Conservation (phyloP, 1,140 invertebrate species). For the Drosophila yakuba region DNA sequence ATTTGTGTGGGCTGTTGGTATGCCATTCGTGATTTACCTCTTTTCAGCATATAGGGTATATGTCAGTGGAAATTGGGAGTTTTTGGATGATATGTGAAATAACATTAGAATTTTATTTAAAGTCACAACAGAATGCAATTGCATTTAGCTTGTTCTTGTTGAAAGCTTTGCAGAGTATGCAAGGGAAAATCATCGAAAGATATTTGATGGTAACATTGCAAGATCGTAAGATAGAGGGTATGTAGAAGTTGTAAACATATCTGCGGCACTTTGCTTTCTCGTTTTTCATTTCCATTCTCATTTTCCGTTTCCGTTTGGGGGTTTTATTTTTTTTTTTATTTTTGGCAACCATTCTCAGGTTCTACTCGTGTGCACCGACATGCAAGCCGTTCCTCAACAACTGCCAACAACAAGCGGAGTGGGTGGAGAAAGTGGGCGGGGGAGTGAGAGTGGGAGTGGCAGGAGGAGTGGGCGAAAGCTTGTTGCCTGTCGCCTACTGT, state of each 20-base stretch:
- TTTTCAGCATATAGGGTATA: conserved; percentile 1
- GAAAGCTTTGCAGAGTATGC: no score
- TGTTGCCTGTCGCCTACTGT: conserved; percentile 50
- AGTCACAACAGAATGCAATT: no score
- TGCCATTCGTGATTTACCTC: conserved; percentile 29
- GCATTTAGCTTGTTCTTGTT: no score
- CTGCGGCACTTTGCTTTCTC: neutral
- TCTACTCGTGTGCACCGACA: conserved; percentile 37
- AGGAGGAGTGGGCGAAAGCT: conserved; percentile 21
- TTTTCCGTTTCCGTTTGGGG: conserved; percentile 49
- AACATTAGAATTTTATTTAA: neutral
- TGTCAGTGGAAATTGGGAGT: neutral
- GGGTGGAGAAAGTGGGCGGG: neutral
- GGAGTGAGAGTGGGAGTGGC: neutral
- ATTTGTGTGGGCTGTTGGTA: conserved; percentile 46
- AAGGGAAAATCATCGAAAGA: no score
- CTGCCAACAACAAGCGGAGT: neutral
- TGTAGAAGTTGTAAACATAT: neutral
- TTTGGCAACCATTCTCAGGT: conserved; percentile 63
- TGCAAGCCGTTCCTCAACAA: conserved; percentile 53
- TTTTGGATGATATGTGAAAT: neutral
- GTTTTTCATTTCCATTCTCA: conserved; percentile 61
- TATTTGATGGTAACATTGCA: no score
- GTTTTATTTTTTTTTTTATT: conserved; percentile 56
- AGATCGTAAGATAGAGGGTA: neutral